Evolutionary conservation across 2,797 vertebrate genomes (phyloP).

Genomic region (Hypotaenidia okinawae): DNA sequence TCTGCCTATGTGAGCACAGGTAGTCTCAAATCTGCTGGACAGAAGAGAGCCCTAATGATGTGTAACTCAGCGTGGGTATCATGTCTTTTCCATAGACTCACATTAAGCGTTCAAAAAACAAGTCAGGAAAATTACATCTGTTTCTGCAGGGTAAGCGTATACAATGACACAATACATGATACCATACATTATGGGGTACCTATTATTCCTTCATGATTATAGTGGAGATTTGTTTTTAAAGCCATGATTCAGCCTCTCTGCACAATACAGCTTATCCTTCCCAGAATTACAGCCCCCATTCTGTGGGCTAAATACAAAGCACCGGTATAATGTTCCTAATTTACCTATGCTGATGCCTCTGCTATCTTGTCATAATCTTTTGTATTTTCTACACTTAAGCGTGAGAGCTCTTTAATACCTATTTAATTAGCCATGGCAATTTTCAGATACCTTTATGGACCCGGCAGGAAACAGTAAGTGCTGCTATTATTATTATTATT

Average conservation of each 20-base stretch:
- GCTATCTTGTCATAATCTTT: conserved; percentile 58
- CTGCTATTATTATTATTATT: not conserved
- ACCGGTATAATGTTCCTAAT: conserved; percentile 3
- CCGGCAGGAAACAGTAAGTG: conserved; percentile 5
- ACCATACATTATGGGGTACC: not conserved
- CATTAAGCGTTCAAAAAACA: conserved; percentile 20
- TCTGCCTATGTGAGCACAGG: not conserved
- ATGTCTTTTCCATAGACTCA: not conserved
- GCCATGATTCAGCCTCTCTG: conserved; percentile 37
- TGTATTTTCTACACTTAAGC: conserved; percentile 39
- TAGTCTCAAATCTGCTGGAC: not conserved
- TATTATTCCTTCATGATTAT: conserved; percentile 38
- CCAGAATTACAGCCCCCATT: conserved; percentile 37
- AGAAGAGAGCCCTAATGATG: not conserved
- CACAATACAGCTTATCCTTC: conserved; percentile 41
- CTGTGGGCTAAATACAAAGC: conserved; percentile 50
- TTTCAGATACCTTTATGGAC: conserved; percentile 40
- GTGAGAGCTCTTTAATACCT: conserved; percentile 33
- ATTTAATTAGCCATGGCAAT: conserved; percentile 40
- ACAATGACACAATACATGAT: conserved; percentile 4
- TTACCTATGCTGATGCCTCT: conserved; percentile 27
- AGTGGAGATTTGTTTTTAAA: conserved; percentile 47
- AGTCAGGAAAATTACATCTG: not conserved
- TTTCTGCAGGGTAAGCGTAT: not conserved
- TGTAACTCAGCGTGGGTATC: not conserved